Evolutionary conservation across 2,888 invertebrate genomes (phyloP), one percentile per base, ranked within the genome.

Genomic region (Phorcus lineatus): DNA sequence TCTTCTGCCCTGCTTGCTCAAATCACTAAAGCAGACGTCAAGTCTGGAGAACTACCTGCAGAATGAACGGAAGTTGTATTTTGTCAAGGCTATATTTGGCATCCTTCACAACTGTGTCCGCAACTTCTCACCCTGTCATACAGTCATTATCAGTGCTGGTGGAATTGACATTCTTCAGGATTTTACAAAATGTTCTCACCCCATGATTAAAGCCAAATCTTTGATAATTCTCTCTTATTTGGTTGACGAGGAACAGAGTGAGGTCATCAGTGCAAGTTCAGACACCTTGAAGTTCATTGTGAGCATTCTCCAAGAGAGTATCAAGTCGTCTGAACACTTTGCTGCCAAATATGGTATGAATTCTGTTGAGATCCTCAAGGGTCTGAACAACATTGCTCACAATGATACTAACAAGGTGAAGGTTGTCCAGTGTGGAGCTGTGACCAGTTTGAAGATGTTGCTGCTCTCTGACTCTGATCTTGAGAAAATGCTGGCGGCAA

Each of bases 381-480:
- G 92, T 0, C 78, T 92, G 28, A 90, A 90, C 80, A 90, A 91
- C 67, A 82, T 91, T 16, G 87, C 88, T 1, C 82, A 87, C 7
- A 90, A 88, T 82, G 92, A 92, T 78, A 82, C 86, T 62, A 92
- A 92, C 86, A 91, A 92, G 81, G 88, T 88, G n/a, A 82, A 86
- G 36, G 85, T 92, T 6, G 88, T 90, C 2, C 79, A 83, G 67
- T 86, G 85, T 54, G 89, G 89, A 0, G 86, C 83, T n/a, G 77
- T 91, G 28, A 82, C 86, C 7, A 77, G 90, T 54, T 90, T 88
- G 78, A 82, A 87, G 47, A 77, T 79, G 9, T 62, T 90, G 36
- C 70, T 80, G 17, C 79, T 81, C 28, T 86, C 86, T 6, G 81
- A 81, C 47, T 67, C 81, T 2, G 86, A 86, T 9, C 85, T 87